phyloP scores from a whole-genome alignment of 2,888 invertebrate species.

The Julus scandinavius region DNA sequence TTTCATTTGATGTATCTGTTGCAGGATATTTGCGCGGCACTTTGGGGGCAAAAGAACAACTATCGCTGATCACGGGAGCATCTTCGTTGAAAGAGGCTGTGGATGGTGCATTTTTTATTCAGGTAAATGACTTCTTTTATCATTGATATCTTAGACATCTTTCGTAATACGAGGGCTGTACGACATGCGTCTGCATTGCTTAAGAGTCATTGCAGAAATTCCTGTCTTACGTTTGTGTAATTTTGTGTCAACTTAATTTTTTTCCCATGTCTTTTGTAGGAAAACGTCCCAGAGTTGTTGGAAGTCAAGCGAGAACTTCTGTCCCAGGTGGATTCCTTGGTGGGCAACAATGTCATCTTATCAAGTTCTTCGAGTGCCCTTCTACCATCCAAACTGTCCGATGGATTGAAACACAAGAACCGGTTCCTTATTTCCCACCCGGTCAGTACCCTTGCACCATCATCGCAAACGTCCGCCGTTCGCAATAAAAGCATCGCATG shows the following conservation, averaged over 20 bases:
- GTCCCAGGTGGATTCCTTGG: constrained; percentile 76
- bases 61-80: constrained; percentile 80
- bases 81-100: constrained; percentile 77
- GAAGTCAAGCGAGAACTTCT: constrained; percentile 86
- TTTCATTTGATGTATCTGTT: background rate
- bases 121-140: constrained; percentile 61
- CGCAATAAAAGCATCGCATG: background rate
- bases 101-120: constrained; percentile 79
- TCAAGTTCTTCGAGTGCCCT: constrained; percentile 96
- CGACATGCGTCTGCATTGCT: background rate
- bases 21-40: constrained; percentile 75
- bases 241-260: no score
- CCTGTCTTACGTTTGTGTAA: no score
- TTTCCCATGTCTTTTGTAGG: constrained; percentile 74
- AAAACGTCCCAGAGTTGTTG: constrained; percentile 91
- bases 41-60: constrained; percentile 79
- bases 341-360: constrained; percentile 77
- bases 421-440: constrained; percentile 90
- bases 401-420: constrained; percentile 77
- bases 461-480: no score
- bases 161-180: constrained; percentile 31
- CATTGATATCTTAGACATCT: background rate
- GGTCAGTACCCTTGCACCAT: constrained; percentile 64
- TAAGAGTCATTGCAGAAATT: no score
- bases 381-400: constrained; percentile 86